These are phyloP conservation scores for Magallana gigas DNA, from an alignment of 1,140 invertebrate species.

Conservation along the genomic window DNA sequence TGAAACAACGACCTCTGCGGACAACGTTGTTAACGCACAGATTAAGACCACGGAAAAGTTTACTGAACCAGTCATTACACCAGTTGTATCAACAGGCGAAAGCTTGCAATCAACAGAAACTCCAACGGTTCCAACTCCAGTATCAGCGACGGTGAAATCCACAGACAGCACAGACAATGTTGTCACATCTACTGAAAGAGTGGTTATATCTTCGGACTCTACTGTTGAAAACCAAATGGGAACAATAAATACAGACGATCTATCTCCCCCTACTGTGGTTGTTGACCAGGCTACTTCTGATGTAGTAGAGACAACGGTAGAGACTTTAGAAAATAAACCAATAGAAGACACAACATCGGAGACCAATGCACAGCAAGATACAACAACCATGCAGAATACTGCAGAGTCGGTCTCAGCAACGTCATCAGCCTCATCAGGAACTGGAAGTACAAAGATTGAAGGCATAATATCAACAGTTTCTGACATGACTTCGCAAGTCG, in stretches of 20 bases:
- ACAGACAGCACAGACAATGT: slow-evolving; percentile 3
- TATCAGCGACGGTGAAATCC: neutral
- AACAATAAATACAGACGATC: neutral
- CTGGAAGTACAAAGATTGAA: neutral
- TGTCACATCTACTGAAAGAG: neutral
- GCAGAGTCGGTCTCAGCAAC: neutral
- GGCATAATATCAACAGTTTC: neutral
- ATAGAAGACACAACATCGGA: neutral
- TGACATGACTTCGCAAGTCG: neutral
- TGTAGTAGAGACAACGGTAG: neutral
- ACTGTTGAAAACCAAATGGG: neutral
- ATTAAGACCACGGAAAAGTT: neutral
- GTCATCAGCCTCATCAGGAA: neutral
- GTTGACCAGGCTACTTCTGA: neutral
- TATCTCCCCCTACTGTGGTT: neutral
- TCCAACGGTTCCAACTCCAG: neutral
- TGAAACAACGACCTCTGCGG: neutral
- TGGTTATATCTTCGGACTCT: neutral
- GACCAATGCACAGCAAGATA: neutral
- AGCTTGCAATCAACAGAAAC: neutral
- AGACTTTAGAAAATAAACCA: neutral
- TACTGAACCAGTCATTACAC: neutral
- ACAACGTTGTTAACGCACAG: neutral
- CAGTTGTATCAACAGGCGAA: neutral
- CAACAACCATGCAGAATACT: neutral